Evolutionary conservation across 2,113 vertebrate species (phyloP).

Genomic region (Coptodon rendalli): DNA sequence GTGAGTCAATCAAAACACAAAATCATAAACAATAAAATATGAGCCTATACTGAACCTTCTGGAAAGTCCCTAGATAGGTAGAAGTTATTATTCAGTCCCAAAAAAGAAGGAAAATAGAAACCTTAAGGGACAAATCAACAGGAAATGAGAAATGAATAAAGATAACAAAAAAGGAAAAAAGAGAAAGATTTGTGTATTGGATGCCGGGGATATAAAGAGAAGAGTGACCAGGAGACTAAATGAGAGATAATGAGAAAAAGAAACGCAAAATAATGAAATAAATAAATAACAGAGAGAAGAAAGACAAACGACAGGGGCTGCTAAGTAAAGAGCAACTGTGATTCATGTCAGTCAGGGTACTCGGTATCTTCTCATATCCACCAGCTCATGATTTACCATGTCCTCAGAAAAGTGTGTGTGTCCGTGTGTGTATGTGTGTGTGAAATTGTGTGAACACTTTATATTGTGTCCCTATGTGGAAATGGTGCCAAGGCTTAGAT

Average conservation of each 20-base stretch:
- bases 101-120: background rate
- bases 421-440: constrained; percentile 7
- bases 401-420: constrained; percentile 16
- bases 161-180: background rate
- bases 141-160: background rate
- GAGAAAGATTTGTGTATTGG: background rate
- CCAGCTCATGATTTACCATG: constrained; percentile 41
- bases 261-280: background rate
- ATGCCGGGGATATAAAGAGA: background rate
- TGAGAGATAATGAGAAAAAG: background rate
- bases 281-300: background rate
- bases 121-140: background rate
- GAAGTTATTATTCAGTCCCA: background rate
- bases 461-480: constrained; percentile 49
- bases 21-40: background rate
- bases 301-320: constrained; percentile 11
- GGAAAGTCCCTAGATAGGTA: background rate
- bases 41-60: background rate
- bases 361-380: constrained; percentile 51
- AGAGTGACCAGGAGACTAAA: background rate
- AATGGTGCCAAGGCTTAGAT: constrained; percentile 57
- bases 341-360: constrained; percentile 36
- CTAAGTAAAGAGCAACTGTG: constrained; percentile 11
- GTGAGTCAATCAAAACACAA: background rate
- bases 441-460: constrained; percentile 21